These are phyloP conservation scores for Cyprinodon brontotheroides DNA, from an alignment of 2,113 vertebrate genomes.

Conservation along the genomic window DNA sequence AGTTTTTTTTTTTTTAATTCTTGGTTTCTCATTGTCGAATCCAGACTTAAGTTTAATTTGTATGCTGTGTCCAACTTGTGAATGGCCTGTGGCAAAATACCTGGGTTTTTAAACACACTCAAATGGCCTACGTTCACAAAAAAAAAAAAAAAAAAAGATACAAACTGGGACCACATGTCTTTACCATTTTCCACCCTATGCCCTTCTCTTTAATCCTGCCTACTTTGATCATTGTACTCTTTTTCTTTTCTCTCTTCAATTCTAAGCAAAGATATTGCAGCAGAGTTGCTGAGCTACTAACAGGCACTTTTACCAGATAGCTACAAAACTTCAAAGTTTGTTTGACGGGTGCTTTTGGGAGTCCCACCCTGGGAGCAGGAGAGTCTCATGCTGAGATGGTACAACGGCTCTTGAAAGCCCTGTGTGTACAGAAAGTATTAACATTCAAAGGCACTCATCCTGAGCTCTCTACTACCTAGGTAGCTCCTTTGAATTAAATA, in stretches of 20 bases:
- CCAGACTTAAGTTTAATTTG: no score
- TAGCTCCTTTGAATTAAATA: constrained; percentile 3
- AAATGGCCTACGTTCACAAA: not conserved
- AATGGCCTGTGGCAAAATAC: not conserved
- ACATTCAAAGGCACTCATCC: constrained; percentile 47
- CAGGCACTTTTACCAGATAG: constrained; percentile 57
- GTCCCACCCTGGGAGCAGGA: constrained; percentile 20
- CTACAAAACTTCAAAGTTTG: constrained; percentile 65
- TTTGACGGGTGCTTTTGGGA: constrained; percentile 61
- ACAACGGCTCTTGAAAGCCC: constrained; percentile 43
- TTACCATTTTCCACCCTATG: constrained; percentile 1
- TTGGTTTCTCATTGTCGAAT: no score
- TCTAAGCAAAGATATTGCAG: constrained; percentile 26
- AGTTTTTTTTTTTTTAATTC: no score
- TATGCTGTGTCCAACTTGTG: not conserved
- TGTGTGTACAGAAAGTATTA: constrained; percentile 40
- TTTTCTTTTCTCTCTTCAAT: constrained; percentile 25
- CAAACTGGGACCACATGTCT: constrained; percentile 16
- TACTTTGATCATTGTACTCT: not conserved
- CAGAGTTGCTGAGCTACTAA: constrained; percentile 40
- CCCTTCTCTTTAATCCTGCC: not conserved
- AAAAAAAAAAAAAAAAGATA: constrained; percentile 5
- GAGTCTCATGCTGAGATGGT: constrained; percentile 48
- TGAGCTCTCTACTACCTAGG: constrained; percentile 18
- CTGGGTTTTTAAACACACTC: not conserved